Evolutionary conservation across 2,797 vertebrate species (phyloP).

Genomic region (Gymnoscopelus microlampas): DNA sequence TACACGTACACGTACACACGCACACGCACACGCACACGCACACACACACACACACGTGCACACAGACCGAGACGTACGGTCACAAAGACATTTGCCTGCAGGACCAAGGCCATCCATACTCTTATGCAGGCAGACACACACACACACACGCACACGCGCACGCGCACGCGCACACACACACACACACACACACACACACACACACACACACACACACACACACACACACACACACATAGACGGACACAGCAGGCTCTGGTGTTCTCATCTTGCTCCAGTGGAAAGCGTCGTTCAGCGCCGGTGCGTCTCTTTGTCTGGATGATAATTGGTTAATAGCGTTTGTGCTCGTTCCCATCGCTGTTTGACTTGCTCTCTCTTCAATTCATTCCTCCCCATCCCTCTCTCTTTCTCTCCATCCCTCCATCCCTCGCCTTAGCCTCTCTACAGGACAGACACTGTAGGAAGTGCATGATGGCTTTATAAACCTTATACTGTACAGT

Average conservation of each 20-base stretch:
- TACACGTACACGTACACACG: neutral
- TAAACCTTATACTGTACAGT: too few species aligned
- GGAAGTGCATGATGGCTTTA: too few species aligned
- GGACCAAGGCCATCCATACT: neutral
- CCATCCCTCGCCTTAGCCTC: too few species aligned
- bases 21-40: neutral
- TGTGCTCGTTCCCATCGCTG: neutral
- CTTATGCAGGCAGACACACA: neutral
- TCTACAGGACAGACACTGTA: too few species aligned
- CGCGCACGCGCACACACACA: slow-evolving; percentile 1
- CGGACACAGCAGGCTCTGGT: neutral
- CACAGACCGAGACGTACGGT: slow-evolving; percentile 5
- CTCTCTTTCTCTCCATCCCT: too few species aligned
- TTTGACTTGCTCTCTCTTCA: neutral
- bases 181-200: slow-evolving; percentile 1
- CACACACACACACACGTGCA: too few species aligned
- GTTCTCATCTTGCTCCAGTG: too few species aligned
- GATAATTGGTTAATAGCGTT: slow-evolving; percentile 13
- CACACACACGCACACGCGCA: neutral
- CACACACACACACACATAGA: too few species aligned
- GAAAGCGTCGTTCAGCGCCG: neutral
- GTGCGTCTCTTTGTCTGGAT: neutral
- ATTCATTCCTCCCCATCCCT: too few species aligned
- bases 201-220: too few species aligned
- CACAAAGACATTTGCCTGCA: neutral